Conservation (phyloP, 2,888 invertebrate species). For the Phyto melanocephala region DNA sequence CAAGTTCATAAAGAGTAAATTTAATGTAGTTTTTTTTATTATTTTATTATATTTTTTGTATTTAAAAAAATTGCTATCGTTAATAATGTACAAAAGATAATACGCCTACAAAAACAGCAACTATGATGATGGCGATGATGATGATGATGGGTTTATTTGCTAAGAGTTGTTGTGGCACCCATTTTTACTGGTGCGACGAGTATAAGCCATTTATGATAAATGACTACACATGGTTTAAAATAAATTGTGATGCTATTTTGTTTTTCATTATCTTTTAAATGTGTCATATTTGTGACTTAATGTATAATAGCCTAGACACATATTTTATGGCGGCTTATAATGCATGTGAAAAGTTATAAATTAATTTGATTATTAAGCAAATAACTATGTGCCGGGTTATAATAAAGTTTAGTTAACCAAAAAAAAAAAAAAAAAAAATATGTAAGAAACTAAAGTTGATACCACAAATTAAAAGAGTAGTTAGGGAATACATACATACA, state of each 20-base stretch:
- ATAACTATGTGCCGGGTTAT: no score
- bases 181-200: not conserved
- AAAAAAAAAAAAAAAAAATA: no score
- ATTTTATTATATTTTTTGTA: not conserved
- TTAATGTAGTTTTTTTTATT: conserved; percentile 3
- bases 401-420: no score
- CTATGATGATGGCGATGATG: not conserved
- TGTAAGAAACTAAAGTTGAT: no score
- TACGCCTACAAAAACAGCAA: conserved; percentile 35
- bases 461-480: no score
- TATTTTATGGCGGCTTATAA: not conserved
- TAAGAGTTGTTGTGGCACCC: not conserved
- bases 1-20: not conserved
- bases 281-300: conserved; percentile 6
- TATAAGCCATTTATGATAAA: conserved; percentile 31
- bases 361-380: not conserved
- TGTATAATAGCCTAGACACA: not conserved
- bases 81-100: conserved; percentile 8
- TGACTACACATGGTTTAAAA: conserved; percentile 18
- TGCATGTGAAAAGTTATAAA: not conserved
- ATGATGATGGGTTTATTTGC: conserved; percentile 27
- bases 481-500: no score
- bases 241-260: not conserved
- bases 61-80: conserved; percentile 27
- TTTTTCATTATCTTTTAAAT: not conserved